Percentiles rank a stretch among this genome's conserved stretches.
phyloP scores from a whole-genome alignment of 2,888 invertebrate genomes.

The Protophormia terraenovae region DNA sequence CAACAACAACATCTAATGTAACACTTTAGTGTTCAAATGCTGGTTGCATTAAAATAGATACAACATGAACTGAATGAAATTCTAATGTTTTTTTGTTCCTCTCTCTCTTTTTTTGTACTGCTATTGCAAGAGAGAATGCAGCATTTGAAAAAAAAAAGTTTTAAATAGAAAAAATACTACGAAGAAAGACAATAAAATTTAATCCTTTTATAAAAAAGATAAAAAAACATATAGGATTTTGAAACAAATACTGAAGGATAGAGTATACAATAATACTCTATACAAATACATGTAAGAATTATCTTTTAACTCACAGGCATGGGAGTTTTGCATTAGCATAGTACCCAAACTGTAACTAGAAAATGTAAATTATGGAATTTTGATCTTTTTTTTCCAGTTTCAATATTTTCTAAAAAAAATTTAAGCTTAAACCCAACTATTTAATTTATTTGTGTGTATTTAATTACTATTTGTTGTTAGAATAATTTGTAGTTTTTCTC shows the following conservation, averaged over 20 bases:
- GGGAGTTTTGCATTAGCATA: too few relatives aligned
- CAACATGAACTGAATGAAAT: constrained; percentile 39
- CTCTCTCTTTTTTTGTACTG: constrained; percentile 1
- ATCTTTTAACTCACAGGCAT: not conserved
- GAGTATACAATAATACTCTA: not conserved
- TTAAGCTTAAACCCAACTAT: too few relatives aligned
- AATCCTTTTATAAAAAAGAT: constrained; percentile 49
- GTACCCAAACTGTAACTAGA: too few relatives aligned
- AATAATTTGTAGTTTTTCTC: too few relatives aligned
- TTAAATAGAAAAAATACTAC: not conserved
- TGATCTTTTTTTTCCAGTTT: too few relatives aligned
- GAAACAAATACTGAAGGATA: constrained; percentile 23
- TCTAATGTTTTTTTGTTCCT: too few relatives aligned
- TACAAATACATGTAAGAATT: not conserved
- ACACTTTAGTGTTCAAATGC: not conserved
- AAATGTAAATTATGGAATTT: too few relatives aligned
- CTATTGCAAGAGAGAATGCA: constrained; percentile 16
- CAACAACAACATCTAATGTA: not conserved
- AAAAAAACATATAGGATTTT: constrained; percentile 26
- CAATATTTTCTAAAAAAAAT: too few relatives aligned
- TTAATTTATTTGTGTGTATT: too few relatives aligned
- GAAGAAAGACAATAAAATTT: constrained; percentile 41
- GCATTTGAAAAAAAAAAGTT: constrained; percentile 10
- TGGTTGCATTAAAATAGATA: not conserved
- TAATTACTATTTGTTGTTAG: too few relatives aligned